Base-by-base conservation (phyloP, 2,888 invertebrate genomes). In the Acanthosepion esculentum region DNA sequence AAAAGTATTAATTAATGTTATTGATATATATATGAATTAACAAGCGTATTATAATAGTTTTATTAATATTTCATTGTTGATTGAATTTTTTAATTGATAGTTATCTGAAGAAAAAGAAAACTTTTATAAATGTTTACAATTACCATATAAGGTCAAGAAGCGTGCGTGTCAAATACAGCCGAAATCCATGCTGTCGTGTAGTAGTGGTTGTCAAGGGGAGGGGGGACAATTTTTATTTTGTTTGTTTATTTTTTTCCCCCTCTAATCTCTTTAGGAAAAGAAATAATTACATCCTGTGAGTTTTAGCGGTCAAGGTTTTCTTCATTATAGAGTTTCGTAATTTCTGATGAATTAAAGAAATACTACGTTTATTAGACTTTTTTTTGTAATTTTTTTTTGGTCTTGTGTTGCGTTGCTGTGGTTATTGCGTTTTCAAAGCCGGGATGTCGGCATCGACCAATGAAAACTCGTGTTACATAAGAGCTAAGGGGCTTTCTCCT, bases 131-230 rank as follows among this genome's bases (percentile, higher is more conserved):
- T 93, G 93, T 93, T 93, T 93, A 93, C 93, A 93, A 93, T 93
- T 93, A 93, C 93, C 93, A 50, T 93, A 93, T 93, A 93, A 93
- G 93, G 93, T 93, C 48, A 93, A 53, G 33, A 92, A 93, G 93
- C 93, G 53, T 53, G 93, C 93, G 78, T 78, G 78, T 78, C 78
- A 78, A 78, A n/a, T 55, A 55, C 59, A 59, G 59, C 6, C 59
- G 23, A 59, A 23, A 59, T 78, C 78, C 78, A 78, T 78, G 78
- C 78, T n/a, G 78, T 78, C 78, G 78, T 78, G n/a, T n/a, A 78
- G 12, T 64, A 64, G 64, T 64, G 29, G 64, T 64, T 64, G 41
- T 41, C 64, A 26, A 26, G 64, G 64, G 41, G 41, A 2, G 41
- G 41, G 2, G 41, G 2, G 41, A 41, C 41, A 64, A 64, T 64